phyloP scores from a whole-genome alignment of 2,797 vertebrate genomes.

The Hipposideros larvatus region DNA sequence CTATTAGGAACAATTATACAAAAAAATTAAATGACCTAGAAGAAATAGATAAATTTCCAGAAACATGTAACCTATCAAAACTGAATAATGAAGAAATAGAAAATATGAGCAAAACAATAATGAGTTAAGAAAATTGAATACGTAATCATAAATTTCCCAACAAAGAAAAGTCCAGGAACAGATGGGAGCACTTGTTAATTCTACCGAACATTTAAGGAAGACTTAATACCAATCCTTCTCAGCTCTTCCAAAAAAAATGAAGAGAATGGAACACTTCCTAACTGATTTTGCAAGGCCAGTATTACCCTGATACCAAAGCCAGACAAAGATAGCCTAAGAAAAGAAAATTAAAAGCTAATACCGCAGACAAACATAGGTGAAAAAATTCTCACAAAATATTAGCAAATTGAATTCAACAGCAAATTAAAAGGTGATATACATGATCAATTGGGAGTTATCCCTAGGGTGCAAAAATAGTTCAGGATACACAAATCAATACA shows the following conservation, averaged over 20 bases:
- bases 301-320: neutral
- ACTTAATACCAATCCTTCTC: neutral
- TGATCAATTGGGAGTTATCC: neutral
- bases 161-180: neutral
- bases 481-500: neutral
- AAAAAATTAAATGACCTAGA: neutral
- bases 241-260: neutral
- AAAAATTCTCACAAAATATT: neutral
- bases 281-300: neutral
- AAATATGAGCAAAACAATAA: neutral
- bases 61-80: neutral
- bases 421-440: neutral
- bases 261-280: neutral
- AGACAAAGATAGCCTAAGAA: neutral
- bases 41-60: neutral
- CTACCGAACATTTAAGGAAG: neutral
- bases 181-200: neutral
- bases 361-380: neutral
- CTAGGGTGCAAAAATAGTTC: neutral
- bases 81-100: neutral
- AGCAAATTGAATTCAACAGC: neutral
- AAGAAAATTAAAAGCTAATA: neutral
- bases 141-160: conserved; percentile 1
- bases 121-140: neutral
- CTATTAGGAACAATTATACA: neutral